A percentile compares a stretch with the other conserved stretches of the same genome.
These are phyloP conservation scores for Pseudomyrmex flavicornis DNA, from an alignment of 1,140 invertebrate genomes.

Conservation along the genomic window DNA sequence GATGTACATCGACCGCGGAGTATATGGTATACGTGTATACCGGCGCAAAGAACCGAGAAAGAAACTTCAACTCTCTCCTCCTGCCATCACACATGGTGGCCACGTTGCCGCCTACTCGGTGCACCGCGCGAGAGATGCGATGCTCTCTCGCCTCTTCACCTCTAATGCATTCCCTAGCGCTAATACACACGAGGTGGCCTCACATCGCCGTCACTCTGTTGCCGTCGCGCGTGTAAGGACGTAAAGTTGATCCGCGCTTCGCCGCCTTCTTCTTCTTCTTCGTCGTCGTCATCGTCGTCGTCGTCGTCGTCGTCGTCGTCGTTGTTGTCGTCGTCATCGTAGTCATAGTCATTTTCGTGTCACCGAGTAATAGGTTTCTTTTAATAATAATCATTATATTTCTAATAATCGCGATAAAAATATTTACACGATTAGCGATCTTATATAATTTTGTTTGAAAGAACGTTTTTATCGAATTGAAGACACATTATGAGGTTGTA, in stretches of 20 bases:
- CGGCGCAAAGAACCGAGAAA: constrained; percentile 71
- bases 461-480: background rate
- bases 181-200: constrained; percentile 76
- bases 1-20: constrained; percentile 50
- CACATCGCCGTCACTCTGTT: constrained; percentile 72
- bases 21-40: constrained; percentile 57
- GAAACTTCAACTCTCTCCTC: constrained; percentile 71
- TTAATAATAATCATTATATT: constrained; percentile 57
- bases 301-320: background rate
- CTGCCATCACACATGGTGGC: constrained; percentile 81
- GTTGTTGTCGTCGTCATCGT: constrained; percentile 13
- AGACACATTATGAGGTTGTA: background rate
- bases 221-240: constrained; percentile 78
- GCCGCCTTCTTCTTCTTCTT: constrained; percentile 2
- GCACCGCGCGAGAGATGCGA: constrained; percentile 36
- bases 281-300: too few species aligned
- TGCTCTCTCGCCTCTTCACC: constrained; percentile 56
- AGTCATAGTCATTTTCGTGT: constrained; percentile 11
- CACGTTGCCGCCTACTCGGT: constrained; percentile 82
- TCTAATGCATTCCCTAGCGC: constrained; percentile 81
- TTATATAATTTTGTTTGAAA: too few species aligned
- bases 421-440: background rate
- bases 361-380: constrained; percentile 56
- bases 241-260: constrained; percentile 64
- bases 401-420: too few species aligned